Conservation (phyloP, 2,113 vertebrate species). For the Penelope pileata region DNA sequence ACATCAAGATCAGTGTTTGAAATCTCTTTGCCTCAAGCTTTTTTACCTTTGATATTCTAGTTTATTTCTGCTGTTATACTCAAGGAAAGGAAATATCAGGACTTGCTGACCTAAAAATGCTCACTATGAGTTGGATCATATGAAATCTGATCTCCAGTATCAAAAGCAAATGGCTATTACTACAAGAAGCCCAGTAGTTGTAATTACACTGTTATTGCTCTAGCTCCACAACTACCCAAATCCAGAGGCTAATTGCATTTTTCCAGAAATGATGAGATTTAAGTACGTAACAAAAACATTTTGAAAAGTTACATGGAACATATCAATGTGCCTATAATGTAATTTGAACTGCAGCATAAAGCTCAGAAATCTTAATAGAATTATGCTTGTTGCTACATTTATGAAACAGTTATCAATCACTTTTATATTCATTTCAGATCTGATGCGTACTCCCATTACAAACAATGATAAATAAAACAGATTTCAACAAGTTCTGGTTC, state of each 20-base stretch:
- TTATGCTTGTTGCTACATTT: not conserved
- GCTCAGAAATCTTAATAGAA: not conserved
- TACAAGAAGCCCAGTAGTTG: not conserved
- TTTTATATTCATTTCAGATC: not conserved
- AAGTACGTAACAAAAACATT: not conserved
- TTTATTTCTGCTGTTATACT: not conserved
- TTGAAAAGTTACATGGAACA: not conserved
- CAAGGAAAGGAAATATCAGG: not conserved
- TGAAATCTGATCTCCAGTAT: not conserved
- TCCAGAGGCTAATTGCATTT: not conserved
- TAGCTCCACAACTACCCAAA: not conserved
- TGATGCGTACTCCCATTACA: not conserved
- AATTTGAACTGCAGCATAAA: not conserved
- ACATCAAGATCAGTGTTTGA: not conserved
- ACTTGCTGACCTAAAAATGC: not conserved
- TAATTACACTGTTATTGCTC: not conserved
- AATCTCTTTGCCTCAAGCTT: not conserved
- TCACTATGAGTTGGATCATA: not conserved
- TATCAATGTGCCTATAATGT: not conserved
- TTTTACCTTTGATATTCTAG: not conserved
- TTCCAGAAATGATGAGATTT: not conserved
- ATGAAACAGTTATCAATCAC: not conserved
- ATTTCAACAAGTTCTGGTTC: not conserved
- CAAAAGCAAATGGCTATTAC: not conserved
- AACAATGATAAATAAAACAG: not conserved